These are phyloP conservation scores for Talpa occidentalis DNA, from an alignment of 2,113 vertebrate species.

Conservation along the genomic window DNA sequence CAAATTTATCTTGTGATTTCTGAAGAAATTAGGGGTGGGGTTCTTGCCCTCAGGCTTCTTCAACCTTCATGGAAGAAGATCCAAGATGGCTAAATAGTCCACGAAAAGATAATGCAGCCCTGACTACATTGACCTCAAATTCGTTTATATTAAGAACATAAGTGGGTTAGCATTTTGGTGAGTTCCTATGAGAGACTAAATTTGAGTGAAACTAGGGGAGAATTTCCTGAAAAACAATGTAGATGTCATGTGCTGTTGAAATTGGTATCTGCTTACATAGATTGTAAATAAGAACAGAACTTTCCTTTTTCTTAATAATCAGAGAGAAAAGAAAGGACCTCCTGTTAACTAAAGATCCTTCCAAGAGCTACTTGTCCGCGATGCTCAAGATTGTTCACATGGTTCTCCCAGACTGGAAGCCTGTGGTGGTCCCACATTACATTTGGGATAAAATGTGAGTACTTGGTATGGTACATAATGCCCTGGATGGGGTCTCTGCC, in stretches of 20 bases:
- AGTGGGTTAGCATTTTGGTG: neutral
- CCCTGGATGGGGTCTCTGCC: neutral
- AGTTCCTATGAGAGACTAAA: neutral
- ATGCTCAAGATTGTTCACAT: neutral
- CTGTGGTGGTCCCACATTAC: neutral
- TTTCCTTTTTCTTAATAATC: conserved; percentile 1
- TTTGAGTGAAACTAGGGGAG: conserved; percentile 25
- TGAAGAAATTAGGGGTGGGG: neutral
- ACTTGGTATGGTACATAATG: neutral
- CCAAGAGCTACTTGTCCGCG: neutral
- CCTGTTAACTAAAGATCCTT: neutral
- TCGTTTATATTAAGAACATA: neutral
- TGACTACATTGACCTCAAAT: conserved; percentile 22
- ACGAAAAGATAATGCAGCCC: neutral
- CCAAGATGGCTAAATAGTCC: neutral
- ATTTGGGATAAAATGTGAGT: neutral
- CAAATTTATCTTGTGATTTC: conserved; percentile 5
- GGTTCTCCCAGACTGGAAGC: conserved; percentile 16
- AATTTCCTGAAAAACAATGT: conserved; percentile 6
- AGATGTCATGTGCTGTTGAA: conserved; percentile 10
- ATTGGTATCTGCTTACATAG: neutral
- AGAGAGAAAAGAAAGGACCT: neutral
- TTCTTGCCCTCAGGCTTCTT: neutral
- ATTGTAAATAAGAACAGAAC: neutral
- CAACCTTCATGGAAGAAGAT: conserved; percentile 30